Evolutionary conservation across 1,140 invertebrate species (phyloP).

Genomic region (Hypothenemus hampei): DNA sequence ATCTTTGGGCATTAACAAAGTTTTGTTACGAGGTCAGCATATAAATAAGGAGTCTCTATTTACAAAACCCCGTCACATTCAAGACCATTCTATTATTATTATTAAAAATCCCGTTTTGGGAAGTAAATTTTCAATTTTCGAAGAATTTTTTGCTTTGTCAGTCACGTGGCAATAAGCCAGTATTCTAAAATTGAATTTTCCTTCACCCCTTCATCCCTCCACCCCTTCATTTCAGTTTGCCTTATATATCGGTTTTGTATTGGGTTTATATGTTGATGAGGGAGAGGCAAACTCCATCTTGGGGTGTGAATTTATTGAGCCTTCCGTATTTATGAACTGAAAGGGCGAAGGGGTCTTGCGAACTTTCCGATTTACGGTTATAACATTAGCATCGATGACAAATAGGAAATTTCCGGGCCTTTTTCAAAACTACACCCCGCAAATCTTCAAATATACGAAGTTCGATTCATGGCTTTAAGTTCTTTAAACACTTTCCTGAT

Average conservation of each 20-base stretch:
- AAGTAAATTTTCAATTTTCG: background rate
- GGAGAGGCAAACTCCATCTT: conserved; percentile 10
- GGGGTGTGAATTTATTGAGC: conserved; percentile 17
- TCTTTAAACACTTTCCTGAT: no score
- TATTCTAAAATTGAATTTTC: conserved; percentile 14
- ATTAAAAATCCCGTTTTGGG: background rate
- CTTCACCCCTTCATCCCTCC: background rate
- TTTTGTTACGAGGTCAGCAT: conserved; percentile 1
- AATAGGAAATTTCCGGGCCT: no score
- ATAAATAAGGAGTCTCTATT: background rate
- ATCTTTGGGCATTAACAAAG: conserved; percentile 9
- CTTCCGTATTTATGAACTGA: conserved; percentile 17
- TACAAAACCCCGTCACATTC: background rate
- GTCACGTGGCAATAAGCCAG: conserved; percentile 2
- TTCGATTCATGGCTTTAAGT: no score
- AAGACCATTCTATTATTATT: background rate
- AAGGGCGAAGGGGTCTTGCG: conserved; percentile 8
- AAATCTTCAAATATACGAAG: no score
- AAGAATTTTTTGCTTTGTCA: conserved; percentile 3
- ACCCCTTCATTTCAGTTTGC: no score
- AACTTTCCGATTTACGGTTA: conserved; percentile 15
- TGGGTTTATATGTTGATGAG: conserved; percentile 22
- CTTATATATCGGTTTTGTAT: conserved; percentile 22
- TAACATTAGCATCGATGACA: conserved; percentile 16
- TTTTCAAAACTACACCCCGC: no score